Evolutionary conservation across 2,888 invertebrate species (phyloP), one percentile per base, ranked within the genome.

Genomic region (Isotomurus palustris): DNA sequence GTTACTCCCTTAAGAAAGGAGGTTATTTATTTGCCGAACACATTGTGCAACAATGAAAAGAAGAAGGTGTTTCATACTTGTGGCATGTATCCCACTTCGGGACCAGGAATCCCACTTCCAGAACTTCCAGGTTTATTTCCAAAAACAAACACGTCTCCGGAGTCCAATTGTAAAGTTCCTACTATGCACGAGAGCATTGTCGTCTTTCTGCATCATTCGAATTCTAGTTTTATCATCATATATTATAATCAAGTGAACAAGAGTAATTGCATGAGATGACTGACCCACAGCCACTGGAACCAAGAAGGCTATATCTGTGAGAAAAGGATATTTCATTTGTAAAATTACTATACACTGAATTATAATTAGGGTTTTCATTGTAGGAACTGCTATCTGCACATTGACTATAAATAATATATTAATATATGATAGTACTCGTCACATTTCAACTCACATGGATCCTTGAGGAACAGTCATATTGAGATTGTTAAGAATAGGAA

Each of bases 281-380:
- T n/a, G n/a, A n/a, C n/a, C 92, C 92, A 75, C 94, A 94, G 27
- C 94, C 94, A 58, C 91, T 92, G 5, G 94, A 92, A 24, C 94
- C 95, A n/a, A 95, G 80, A 10, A 95, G 81, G 4, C 38, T 94
- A 75, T 94, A 94, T 77, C 94, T 94, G 78, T 10, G 74, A 75
- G 64, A 38, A 35, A 14, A 12, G 10, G 25, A 12, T n/a, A 17
- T 40, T 22, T n/a, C n/a, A n/a, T n/a, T n/a, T n/a, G n/a, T n/a
- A n/a, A n/a, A n/a, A n/a, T n/a, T n/a, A n/a, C n/a, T n/a, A n/a
- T n/a, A n/a, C n/a, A n/a, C n/a, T n/a, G n/a, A n/a, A n/a, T n/a
- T n/a, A n/a, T n/a, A n/a, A n/a, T n/a, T n/a, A n/a, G n/a, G n/a
- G n/a, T n/a, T n/a, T n/a, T n/a, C n/a, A n/a, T n/a, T n/a, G n/a